Evolutionary conservation across 2,888 invertebrate genomes (phyloP).

Genomic region (Amblyjoppa fuscipennis): DNA sequence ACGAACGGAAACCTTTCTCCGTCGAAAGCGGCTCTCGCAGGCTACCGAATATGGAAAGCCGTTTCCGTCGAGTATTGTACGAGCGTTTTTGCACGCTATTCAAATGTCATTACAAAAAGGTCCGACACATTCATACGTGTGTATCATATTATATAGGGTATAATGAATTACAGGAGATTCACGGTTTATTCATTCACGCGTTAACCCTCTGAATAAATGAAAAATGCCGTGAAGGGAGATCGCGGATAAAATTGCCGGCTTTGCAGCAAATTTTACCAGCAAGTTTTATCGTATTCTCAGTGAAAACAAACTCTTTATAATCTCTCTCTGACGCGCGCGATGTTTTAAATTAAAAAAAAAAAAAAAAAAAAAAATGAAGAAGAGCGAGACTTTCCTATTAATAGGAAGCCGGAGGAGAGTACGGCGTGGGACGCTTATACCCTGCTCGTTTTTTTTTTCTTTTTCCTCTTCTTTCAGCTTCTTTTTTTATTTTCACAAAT

Average conservation of each 20-base stretch:
- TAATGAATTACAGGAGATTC: not conserved
- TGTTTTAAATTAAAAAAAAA: not conserved
- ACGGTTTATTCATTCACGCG: not conserved
- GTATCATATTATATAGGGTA: not conserved
- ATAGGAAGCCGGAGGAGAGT: conserved; percentile 36
- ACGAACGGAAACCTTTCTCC: conserved; percentile 22
- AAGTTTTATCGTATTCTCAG: conserved; percentile 29
- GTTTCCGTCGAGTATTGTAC: conserved; percentile 14
- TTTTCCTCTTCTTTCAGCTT: conserved; percentile 8
- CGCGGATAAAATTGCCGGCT: not conserved
- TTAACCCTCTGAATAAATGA: not conserved
- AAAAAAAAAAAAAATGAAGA: conserved; percentile 22
- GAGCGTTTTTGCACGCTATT: conserved; percentile 12
- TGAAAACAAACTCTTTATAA: conserved; percentile 55
- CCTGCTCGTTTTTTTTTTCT: conserved; percentile 23
- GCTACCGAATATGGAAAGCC: conserved; percentile 49
- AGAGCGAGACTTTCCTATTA: conserved; percentile 33
- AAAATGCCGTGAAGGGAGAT: not conserved
- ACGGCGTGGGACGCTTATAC: conserved; percentile 1
- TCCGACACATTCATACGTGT: not conserved
- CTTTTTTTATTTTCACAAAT: conserved; percentile 9
- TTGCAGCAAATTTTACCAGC: conserved; percentile 17
- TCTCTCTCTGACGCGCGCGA: conserved; percentile 22
- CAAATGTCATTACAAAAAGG: not conserved
- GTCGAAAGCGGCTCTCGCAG: conserved; percentile 1